Percentiles rank a stretch among this genome's conserved stretches.
Conservation (phyloP, 2,888 invertebrate genomes). For the Acrocera orbiculus region DNA sequence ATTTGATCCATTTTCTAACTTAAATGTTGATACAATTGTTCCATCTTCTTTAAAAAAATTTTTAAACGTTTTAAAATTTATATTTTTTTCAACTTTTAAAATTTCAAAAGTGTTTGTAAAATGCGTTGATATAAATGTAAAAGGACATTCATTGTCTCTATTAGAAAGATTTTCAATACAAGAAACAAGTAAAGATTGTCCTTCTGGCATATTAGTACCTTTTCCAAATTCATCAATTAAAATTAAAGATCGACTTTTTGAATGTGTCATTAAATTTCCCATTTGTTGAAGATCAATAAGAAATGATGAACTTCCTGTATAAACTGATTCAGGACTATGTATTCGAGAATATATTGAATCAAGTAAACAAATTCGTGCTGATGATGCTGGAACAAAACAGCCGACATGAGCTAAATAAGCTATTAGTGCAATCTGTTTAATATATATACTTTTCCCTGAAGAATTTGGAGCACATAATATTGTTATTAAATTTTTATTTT, state of each 20-base stretch:
- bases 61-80: constrained; percentile 3
- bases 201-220: constrained; percentile 62
- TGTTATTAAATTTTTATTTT: constrained; percentile 41
- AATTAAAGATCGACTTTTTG: constrained; percentile 47
- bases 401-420: constrained; percentile 78
- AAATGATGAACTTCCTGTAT: constrained; percentile 67
- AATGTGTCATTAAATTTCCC: constrained; percentile 38
- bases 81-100: constrained; percentile 23
- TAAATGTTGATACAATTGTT: constrained; percentile 4
- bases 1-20: not conserved
- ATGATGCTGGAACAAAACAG: constrained; percentile 68
- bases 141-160: constrained; percentile 42
- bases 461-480: constrained; percentile 81
- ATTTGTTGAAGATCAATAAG: constrained; percentile 72
- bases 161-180: constrained; percentile 48
- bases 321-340: constrained; percentile 57
- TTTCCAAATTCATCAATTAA: constrained; percentile 83
- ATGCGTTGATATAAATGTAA: constrained; percentile 62
- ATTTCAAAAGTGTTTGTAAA: constrained; percentile 45
- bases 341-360: constrained; percentile 61
- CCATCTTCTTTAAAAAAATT: constrained; percentile 1
- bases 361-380: constrained; percentile 51
- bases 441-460: constrained; percentile 80
- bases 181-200: constrained; percentile 51
- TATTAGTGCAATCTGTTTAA: constrained; percentile 69